These are phyloP conservation scores for Sebastes fasciatus DNA, from an alignment of 2,113 vertebrate species.

Conservation along the genomic window DNA sequence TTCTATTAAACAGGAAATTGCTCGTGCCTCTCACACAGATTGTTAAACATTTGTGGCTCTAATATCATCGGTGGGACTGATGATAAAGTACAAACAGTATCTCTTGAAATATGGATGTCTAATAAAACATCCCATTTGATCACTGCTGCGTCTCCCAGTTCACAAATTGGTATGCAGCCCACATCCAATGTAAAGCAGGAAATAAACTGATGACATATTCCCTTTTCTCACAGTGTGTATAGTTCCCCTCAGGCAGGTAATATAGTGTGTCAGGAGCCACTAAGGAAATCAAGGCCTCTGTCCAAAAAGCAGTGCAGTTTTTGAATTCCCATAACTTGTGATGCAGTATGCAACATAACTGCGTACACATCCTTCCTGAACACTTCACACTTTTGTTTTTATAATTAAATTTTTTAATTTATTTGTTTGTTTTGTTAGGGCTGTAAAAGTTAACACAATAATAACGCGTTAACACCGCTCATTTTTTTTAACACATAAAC, in stretches of 20 bases:
- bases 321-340: background rate
- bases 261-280: conserved; percentile 28
- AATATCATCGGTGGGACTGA: background rate
- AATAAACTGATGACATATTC: conserved; percentile 32
- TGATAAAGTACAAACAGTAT: conserved; percentile 2
- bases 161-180: conserved; percentile 29
- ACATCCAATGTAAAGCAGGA: conserved; percentile 16
- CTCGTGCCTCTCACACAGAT: conserved; percentile 11
- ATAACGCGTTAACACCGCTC: no score
- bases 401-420: background rate
- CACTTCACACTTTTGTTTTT: background rate
- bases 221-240: conserved; percentile 25
- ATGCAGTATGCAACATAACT: background rate
- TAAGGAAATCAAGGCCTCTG: conserved; percentile 30
- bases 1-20: conserved; percentile 11
- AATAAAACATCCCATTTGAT: conserved; percentile 38
- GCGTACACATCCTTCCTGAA: background rate
- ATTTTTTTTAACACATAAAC: no score
- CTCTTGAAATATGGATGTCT: conserved; percentile 26
- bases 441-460: no score
- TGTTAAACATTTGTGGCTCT: conserved; percentile 17
- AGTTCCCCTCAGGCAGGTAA: conserved; percentile 40
- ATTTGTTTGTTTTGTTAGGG: no score
- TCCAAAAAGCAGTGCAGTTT: conserved; percentile 12
- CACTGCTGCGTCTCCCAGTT: background rate